Conservation (phyloP, 2,113 vertebrate species). For the Sigmodon hispidus region DNA sequence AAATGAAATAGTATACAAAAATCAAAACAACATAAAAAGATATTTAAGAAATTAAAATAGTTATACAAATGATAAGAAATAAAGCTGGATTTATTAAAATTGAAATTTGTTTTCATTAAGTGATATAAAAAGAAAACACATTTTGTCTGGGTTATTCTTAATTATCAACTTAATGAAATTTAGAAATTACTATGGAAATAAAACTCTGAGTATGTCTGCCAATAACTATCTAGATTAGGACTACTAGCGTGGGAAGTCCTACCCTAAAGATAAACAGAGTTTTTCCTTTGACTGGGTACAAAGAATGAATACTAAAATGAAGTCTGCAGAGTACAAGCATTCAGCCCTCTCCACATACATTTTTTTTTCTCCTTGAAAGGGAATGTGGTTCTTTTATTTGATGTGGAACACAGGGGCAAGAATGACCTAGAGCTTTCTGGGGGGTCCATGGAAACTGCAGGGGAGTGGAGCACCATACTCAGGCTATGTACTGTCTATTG, state of each 20-base stretch:
- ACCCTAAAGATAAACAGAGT: too few relatives aligned
- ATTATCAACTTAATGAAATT: background rate
- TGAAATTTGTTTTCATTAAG: background rate
- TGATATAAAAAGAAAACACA: background rate
- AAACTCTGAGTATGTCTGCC: background rate
- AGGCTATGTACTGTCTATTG: constrained; percentile 82
- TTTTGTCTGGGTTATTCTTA: background rate
- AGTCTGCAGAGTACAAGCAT: background rate
- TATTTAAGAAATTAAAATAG: background rate
- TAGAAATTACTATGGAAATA: background rate
- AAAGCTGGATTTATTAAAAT: background rate
- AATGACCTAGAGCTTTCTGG: constrained; percentile 79
- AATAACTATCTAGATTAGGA: background rate
- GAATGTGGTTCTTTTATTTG: background rate
- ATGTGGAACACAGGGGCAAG: constrained; percentile 85
- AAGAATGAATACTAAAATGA: background rate
- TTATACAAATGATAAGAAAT: background rate
- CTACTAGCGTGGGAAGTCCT: background rate
- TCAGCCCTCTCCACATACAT: background rate
- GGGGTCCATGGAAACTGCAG: constrained; percentile 38
- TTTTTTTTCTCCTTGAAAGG: too few relatives aligned
- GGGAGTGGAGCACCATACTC: constrained; percentile 72
- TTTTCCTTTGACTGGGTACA: too few relatives aligned
- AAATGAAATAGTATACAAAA: background rate
- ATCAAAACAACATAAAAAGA: background rate